A percentile compares a stretch with the other conserved stretches of the same genome.
phyloP scores from a whole-genome alignment of 2,888 invertebrate species.

The Tachina grossa region DNA sequence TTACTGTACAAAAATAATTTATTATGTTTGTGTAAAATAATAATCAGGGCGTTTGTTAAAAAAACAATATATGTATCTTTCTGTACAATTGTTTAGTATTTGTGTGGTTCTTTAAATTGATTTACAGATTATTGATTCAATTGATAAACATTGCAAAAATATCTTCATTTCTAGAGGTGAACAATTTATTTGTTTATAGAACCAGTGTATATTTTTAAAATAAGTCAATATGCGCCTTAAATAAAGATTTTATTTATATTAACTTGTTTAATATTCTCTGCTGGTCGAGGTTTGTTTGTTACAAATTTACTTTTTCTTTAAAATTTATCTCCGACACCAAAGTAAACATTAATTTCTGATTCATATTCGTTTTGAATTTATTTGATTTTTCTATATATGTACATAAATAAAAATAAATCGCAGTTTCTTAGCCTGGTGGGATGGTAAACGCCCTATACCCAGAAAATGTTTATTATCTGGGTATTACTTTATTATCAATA shows the following conservation, averaged over 20 bases:
- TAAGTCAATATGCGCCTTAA: not conserved
- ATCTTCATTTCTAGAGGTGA: slow-evolving; percentile 1
- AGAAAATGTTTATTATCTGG: too few relatives aligned
- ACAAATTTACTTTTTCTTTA: slow-evolving; percentile 1
- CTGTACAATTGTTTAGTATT: slow-evolving; percentile 6
- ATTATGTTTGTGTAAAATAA: not conserved
- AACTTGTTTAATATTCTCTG: slow-evolving; percentile 7
- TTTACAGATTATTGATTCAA: slow-evolving; percentile 48
- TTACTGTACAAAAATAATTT: too few relatives aligned
- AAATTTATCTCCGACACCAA: not conserved
- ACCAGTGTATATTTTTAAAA: not conserved
- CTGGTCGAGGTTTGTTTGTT: not conserved
- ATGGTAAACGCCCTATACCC: too few relatives aligned
- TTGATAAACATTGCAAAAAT: slow-evolving; percentile 44
- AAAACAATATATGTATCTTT: not conserved
- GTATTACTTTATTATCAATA: too few relatives aligned
- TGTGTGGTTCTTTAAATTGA: slow-evolving; percentile 39
- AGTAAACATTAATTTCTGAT: not conserved
- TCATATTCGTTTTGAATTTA: too few relatives aligned
- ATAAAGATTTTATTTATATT: not conserved
- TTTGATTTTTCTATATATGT: too few relatives aligned
- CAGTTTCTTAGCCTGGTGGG: too few relatives aligned
- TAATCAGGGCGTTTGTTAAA: not conserved
- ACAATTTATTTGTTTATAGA: not conserved
- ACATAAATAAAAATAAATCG: too few relatives aligned